A percentile compares a stretch with the other conserved stretches of the same genome.
Evolutionary conservation across 1,140 invertebrate species (phyloP).

Genomic region (Spodoptera litura): DNA sequence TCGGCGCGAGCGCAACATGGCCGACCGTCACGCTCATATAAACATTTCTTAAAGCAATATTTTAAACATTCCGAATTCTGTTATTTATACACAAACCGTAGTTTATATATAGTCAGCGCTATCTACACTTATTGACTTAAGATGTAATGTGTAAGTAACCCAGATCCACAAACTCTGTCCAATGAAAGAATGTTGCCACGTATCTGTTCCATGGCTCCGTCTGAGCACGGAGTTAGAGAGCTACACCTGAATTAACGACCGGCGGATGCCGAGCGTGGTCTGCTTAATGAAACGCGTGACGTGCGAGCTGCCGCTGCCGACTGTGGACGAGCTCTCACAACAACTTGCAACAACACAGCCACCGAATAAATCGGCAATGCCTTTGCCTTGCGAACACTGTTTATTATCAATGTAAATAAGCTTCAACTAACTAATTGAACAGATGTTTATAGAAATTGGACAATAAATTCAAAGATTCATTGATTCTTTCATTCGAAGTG

Average conservation of each 20-base stretch:
- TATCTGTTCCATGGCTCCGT: background rate
- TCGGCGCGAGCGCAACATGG: slow-evolving; percentile 78
- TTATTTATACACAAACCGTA: slow-evolving; percentile 32
- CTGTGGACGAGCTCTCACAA: background rate
- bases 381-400: background rate
- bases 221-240: background rate
- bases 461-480: background rate
- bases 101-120: background rate
- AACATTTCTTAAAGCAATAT: slow-evolving; percentile 46
- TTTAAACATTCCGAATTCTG: slow-evolving; percentile 40
- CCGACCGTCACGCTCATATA: slow-evolving; percentile 71
- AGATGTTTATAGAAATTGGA: background rate
- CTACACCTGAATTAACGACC: slow-evolving; percentile 15
- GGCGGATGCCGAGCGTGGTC: slow-evolving; percentile 17
- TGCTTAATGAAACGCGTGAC: slow-evolving; percentile 32
- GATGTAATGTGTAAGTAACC: background rate
- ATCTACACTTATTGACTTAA: background rate
- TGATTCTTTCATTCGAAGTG: background rate
- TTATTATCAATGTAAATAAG: slow-evolving; percentile 18
- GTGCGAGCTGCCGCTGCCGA: no score
- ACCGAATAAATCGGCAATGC: slow-evolving; percentile 8
- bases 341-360: slow-evolving; percentile 17
- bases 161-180: background rate
- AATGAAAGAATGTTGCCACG: slow-evolving; percentile 10
- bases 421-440: background rate